Evolutionary conservation across 2,888 invertebrate genomes (phyloP).

Genomic region (Diploptera punctata): DNA sequence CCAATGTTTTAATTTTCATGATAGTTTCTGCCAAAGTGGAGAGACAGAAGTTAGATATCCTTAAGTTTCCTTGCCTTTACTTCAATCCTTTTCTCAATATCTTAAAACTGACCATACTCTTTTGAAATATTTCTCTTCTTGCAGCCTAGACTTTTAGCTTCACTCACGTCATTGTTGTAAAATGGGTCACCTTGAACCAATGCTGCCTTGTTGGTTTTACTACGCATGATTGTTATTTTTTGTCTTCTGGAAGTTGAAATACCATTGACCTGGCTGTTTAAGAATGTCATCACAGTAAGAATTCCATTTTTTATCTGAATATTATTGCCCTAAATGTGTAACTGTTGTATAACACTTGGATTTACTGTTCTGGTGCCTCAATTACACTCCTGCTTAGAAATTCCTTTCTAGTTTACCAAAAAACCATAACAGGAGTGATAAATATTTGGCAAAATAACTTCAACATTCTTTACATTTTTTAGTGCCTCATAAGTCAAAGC

Average conservation of each 20-base stretch:
- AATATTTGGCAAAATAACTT: too few relatives aligned
- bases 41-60: not conserved
- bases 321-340: not conserved
- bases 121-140: not conserved
- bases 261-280: not conserved
- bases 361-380: not conserved
- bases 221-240: not conserved
- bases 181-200: constrained; percentile 10
- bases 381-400: not conserved
- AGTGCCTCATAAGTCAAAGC: too few relatives aligned
- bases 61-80: not conserved
- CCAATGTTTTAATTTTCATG: not conserved
- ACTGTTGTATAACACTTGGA: not conserved
- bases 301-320: not conserved
- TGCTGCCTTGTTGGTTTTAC: constrained; percentile 10
- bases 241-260: constrained; percentile 1
- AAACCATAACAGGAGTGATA: too few relatives aligned
- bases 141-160: not conserved
- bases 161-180: not conserved
- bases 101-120: not conserved
- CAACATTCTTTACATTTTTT: too few relatives aligned
- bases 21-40: not conserved
- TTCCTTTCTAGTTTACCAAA: too few relatives aligned
- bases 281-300: not conserved
- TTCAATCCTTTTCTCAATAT: not conserved